These are phyloP conservation scores for Galago senegalensis DNA, from an alignment of 2,797 vertebrate species.

Conservation along the genomic window DNA sequence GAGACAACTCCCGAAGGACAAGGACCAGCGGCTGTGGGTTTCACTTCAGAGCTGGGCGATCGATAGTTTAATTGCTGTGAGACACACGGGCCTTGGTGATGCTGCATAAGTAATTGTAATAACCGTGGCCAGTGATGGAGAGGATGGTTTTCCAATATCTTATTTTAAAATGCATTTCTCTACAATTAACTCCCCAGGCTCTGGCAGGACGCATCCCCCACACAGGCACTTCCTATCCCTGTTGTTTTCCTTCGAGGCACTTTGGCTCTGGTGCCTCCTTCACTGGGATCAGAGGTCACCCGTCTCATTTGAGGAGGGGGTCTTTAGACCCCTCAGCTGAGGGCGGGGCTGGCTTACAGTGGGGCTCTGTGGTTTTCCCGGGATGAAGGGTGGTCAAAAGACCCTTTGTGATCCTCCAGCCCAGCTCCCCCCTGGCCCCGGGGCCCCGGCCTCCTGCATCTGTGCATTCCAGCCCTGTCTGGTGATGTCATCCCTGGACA, in stretches of 20 bases:
- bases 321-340: background rate
- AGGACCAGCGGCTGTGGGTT: background rate
- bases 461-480: conserved; percentile 71
- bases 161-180: conserved; percentile 76
- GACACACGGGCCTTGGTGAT: background rate
- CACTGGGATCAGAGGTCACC: conserved; percentile 73
- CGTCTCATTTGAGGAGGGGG: conserved; percentile 77
- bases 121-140: conserved; percentile 69
- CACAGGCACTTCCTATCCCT: background rate
- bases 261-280: conserved; percentile 44
- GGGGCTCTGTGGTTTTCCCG: conserved; percentile 51
- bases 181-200: conserved; percentile 69
- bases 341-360: conserved; percentile 78
- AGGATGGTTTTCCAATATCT: conserved; percentile 83
- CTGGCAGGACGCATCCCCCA: background rate
- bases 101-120: conserved; percentile 79
- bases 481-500: conserved; percentile 87
- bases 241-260: background rate
- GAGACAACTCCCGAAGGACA: background rate
- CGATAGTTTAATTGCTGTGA: conserved; percentile 82
- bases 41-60: conserved; percentile 49
- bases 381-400: conserved; percentile 81
- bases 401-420: conserved; percentile 84
- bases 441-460: conserved; percentile 60
- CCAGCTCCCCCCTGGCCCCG: background rate